Evolutionary conservation across 2,113 vertebrate genomes (phyloP).

Genomic region (Neodontobutis hainanensis): DNA sequence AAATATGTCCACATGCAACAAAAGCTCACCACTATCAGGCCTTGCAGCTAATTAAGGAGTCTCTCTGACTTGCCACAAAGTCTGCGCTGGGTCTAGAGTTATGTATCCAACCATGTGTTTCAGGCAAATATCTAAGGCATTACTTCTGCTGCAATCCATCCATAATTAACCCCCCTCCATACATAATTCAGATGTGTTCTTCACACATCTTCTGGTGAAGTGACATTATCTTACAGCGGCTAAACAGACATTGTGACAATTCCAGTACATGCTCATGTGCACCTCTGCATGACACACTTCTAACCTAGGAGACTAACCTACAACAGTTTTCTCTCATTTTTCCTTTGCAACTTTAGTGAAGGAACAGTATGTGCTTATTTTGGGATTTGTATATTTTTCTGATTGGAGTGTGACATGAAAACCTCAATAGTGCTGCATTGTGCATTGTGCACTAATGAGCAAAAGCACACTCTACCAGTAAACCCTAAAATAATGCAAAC

Average conservation of each 20-base stretch:
- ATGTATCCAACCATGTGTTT: conserved; percentile 65
- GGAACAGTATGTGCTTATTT: neutral
- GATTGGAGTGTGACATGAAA: neutral
- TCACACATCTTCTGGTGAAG: conserved; percentile 72
- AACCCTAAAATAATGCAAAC: conserved; percentile 3
- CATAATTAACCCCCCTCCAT: conserved; percentile 74
- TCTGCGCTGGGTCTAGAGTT: conserved; percentile 51
- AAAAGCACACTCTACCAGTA: neutral
- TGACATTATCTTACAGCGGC: conserved; percentile 71
- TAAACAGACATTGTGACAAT: conserved; percentile 66
- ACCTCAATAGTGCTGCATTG: neutral
- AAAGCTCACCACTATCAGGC: conserved; percentile 49
- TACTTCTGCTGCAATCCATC: conserved; percentile 61
- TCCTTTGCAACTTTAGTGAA: conserved; percentile 7
- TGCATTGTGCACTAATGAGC: conserved; percentile 4
- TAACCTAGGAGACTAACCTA: conserved; percentile 30
- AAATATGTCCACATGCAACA: conserved; percentile 52
- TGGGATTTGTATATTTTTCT: conserved; percentile 3
- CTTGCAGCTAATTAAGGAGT: conserved; percentile 64
- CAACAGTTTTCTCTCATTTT: neutral
- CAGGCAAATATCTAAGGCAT: conserved; percentile 69
- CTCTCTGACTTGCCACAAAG: conserved; percentile 58
- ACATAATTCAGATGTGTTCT: conserved; percentile 76
- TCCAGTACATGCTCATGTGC: conserved; percentile 45
- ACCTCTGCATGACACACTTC: conserved; percentile 60